A percentile compares a stretch with the other conserved stretches of the same genome.
phyloP scores from a whole-genome alignment of 1,140 invertebrate genomes.

The Bombus huntii region DNA sequence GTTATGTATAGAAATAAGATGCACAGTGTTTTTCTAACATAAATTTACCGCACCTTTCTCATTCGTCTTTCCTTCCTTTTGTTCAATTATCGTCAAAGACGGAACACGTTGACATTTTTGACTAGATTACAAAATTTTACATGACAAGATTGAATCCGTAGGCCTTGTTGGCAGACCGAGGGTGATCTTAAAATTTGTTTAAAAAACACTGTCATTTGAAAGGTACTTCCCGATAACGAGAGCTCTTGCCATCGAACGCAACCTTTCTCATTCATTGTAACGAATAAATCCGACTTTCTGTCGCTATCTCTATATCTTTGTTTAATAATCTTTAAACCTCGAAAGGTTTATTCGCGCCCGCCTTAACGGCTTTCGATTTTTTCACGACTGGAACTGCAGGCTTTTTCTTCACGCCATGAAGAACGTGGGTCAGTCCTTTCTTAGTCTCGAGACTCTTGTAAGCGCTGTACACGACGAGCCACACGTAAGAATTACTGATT shows the following conservation, averaged over 20 bases:
- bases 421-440: conserved; percentile 77
- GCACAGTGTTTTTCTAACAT: conserved; percentile 36
- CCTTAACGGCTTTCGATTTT: conserved; percentile 43
- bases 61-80: neutral
- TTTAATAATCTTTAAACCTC: conserved; percentile 55
- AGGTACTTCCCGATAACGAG: neutral
- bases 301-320: conserved; percentile 16
- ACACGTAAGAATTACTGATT: conserved; percentile 78
- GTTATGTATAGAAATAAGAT: conserved; percentile 11
- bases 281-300: conserved; percentile 19
- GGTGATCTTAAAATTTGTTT: conserved; percentile 8
- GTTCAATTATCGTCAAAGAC: neutral
- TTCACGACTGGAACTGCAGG: conserved; percentile 19
- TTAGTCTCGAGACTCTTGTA: conserved; percentile 80
- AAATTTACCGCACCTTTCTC: neutral
- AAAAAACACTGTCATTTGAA: conserved; percentile 35
- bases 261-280: conserved; percentile 7
- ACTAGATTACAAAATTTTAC: neutral
- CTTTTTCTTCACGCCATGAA: conserved; percentile 70
- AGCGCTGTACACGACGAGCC: conserved; percentile 82
- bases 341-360: conserved; percentile 55
- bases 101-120: neutral
- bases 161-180: neutral
- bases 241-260: neutral
- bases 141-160: neutral